Conservation (phyloP, 1,140 invertebrate species). For the Pteromalus puparum region DNA sequence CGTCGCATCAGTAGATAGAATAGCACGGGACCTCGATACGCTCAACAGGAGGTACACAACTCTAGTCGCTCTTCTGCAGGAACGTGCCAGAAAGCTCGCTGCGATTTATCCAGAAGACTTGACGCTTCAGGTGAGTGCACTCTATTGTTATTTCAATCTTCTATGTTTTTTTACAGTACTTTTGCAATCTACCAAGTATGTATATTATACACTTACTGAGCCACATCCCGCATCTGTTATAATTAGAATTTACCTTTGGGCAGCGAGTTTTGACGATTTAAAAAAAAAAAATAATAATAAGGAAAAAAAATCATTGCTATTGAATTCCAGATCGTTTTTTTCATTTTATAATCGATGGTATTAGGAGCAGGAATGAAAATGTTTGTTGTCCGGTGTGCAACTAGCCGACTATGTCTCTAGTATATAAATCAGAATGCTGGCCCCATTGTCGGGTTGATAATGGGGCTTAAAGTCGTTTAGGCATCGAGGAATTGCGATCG, state of each 20-base stretch:
- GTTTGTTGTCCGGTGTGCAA: no score
- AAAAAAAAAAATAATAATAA: no score
- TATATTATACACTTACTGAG: neutral
- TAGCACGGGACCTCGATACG: slow-evolving; percentile 90
- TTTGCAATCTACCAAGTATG: neutral
- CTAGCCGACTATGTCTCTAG: no score
- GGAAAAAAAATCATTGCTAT: no score
- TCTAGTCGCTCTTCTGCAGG: slow-evolving; percentile 84
- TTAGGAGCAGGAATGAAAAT: no score
- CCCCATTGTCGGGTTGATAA: no score
- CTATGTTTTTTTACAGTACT: neutral
- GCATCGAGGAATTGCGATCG: neutral
- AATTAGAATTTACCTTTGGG: no score
- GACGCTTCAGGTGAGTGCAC: slow-evolving; percentile 72
- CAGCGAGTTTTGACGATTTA: no score
- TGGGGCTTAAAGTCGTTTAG: neutral
- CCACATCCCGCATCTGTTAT: no score
- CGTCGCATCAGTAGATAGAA: slow-evolving; percentile 81
- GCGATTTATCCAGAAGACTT: slow-evolving; percentile 70
- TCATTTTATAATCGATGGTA: no score
- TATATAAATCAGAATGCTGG: no score
- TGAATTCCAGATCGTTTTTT: no score
- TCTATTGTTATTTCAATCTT: neutral
- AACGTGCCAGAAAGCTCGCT: slow-evolving; percentile 74
- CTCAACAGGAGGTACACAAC: slow-evolving; percentile 89